Percentiles rank a stretch among this genome's conserved stretches.
These are phyloP conservation scores for Mesocentrotus franciscanus DNA, from an alignment of 53 echinoderm and acorn worm genomes.

Conservation along the genomic window DNA sequence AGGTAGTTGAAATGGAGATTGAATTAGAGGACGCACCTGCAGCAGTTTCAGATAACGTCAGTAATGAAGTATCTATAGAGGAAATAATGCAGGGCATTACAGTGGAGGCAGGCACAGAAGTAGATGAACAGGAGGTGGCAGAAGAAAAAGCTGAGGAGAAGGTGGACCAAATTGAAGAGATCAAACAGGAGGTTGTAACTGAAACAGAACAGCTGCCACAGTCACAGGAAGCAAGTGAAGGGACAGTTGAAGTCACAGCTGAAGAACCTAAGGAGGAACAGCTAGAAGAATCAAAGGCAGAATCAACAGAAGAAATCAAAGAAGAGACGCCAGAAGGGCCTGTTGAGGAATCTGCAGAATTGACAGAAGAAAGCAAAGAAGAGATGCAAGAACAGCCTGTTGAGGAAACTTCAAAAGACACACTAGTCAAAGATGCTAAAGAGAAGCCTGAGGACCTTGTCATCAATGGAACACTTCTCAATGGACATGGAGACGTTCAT, in stretches of 20 bases:
- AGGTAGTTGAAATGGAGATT: not conserved
- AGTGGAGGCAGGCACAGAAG: not conserved
- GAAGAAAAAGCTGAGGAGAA: slow-evolving; percentile 51
- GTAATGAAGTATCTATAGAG: not conserved
- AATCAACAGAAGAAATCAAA: slow-evolving; percentile 11
- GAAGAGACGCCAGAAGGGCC: slow-evolving; percentile 12
- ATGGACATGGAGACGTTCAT: not conserved
- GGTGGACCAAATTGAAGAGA: slow-evolving; percentile 44
- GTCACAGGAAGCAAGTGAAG: slow-evolving; percentile 27
- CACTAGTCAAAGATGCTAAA: not conserved
- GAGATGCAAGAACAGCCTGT: slow-evolving; percentile 11
- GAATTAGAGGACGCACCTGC: slow-evolving; percentile 16
- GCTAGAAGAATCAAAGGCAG: not conserved
- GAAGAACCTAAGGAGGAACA: not conserved
- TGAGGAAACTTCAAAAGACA: slow-evolving; percentile 56
- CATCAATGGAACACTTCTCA: slow-evolving; percentile 14
- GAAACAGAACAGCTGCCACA: slow-evolving; percentile 11
- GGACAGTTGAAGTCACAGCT: not conserved
- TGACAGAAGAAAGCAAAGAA: slow-evolving; percentile 10
- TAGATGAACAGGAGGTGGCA: slow-evolving; percentile 8
- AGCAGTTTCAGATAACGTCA: not conserved
- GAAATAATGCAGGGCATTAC: not conserved
- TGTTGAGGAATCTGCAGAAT: slow-evolving; percentile 53
- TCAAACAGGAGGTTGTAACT: not conserved
- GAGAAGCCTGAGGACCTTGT: not conserved